Evolutionary conservation across 2,888 invertebrate species (phyloP).

Genomic region (Metopia argyrocephala): DNA sequence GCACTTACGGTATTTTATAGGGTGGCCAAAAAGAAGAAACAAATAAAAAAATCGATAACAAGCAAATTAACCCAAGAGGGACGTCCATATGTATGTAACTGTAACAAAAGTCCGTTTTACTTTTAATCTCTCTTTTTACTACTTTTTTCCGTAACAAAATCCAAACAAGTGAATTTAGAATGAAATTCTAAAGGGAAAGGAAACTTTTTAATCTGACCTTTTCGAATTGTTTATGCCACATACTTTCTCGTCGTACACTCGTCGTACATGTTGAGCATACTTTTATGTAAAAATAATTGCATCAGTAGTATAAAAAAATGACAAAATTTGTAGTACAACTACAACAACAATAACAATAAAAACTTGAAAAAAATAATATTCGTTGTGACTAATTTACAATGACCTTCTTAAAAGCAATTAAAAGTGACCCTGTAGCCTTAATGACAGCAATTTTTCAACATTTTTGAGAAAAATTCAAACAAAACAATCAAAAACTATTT

Average conservation of each 20-base stretch:
- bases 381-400: slow-evolving; percentile 67
- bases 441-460: slow-evolving; percentile 74
- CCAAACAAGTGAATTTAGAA: slow-evolving; percentile 1
- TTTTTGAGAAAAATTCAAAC: slow-evolving; percentile 42
- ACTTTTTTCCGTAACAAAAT: neutral
- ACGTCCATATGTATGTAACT: neutral
- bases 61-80: slow-evolving; percentile 47
- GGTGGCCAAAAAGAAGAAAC: neutral
- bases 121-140: slow-evolving; percentile 1
- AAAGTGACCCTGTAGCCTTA: slow-evolving; percentile 74
- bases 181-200: neutral
- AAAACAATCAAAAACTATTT: slow-evolving; percentile 34
- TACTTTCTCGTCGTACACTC: neutral
- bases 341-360: slow-evolving; percentile 19
- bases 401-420: slow-evolving; percentile 77
- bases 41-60: slow-evolving; percentile 56
- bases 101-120: slow-evolving; percentile 51
- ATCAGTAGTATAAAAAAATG: slow-evolving; percentile 26
- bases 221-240: neutral
- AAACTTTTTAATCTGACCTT: neutral
- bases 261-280: neutral
- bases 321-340: slow-evolving; percentile 3
- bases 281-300: slow-evolving; percentile 45
- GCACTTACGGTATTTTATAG: too few relatives aligned
- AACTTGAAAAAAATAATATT: slow-evolving; percentile 40